Percentiles rank a stretch among this genome's conserved stretches.
Evolutionary conservation across 1,140 invertebrate species (phyloP).

Genomic region (Drosophila rufa): DNA sequence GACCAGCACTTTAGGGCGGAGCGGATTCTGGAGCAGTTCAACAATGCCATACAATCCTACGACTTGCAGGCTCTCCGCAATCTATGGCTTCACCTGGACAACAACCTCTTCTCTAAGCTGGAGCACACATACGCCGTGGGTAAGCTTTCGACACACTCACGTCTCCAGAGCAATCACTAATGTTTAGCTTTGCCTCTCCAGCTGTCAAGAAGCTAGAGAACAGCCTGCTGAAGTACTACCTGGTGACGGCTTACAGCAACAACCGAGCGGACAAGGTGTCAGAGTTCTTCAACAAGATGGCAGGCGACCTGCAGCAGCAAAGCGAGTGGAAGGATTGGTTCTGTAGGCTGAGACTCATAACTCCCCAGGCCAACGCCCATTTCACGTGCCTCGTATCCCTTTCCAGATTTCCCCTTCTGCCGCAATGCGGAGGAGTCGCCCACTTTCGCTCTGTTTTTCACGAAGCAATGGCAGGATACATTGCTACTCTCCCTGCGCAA

Average conservation of each 20-base stretch:
- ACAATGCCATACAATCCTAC: constrained; percentile 91
- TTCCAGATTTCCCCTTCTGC: constrained; percentile 95
- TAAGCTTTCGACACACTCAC: constrained; percentile 58
- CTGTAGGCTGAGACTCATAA: constrained; percentile 88
- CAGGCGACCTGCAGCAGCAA: constrained; percentile 94
- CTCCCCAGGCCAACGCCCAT: constrained; percentile 12
- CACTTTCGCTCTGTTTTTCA: constrained; percentile 95
- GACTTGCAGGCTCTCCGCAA: constrained; percentile 92
- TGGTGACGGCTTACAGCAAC: constrained; percentile 93
- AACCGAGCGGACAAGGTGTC: constrained; percentile 93
- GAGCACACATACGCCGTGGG: constrained; percentile 93
- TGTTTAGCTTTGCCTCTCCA: constrained; percentile 53
- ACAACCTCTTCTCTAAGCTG: constrained; percentile 93
- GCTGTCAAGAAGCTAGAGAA: constrained; percentile 95
- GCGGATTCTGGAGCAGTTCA: constrained; percentile 95
- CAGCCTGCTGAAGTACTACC: constrained; percentile 94
- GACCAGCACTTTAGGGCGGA: constrained; percentile 96
- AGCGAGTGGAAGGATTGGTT: constrained; percentile 99
- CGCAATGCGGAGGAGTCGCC: constrained; percentile 96
- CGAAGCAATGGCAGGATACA: constrained; percentile 97
- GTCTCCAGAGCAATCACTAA: background rate
- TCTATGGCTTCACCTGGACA: constrained; percentile 95
- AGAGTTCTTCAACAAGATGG: constrained; percentile 96
- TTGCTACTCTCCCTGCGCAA: constrained; percentile 97
- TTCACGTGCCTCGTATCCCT: constrained; percentile 48